Evolutionary conservation across 2,113 vertebrate species (phyloP).

Genomic region (Perognathus longimembris): DNA sequence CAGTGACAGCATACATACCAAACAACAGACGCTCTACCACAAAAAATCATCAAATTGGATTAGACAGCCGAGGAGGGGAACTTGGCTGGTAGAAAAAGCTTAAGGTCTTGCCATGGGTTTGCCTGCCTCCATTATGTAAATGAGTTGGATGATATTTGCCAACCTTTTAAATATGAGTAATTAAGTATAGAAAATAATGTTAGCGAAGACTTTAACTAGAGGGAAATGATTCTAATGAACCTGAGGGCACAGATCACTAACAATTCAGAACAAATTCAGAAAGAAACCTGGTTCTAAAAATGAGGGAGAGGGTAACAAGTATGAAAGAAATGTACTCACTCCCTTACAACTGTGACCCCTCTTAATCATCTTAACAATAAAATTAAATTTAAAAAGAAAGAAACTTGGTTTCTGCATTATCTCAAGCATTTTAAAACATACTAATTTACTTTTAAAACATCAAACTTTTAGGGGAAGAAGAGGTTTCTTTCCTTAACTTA

Average conservation of each 20-base stretch:
- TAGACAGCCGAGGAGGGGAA: slow-evolving; percentile 57
- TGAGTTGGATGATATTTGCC: slow-evolving; percentile 60
- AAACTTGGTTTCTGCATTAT: slow-evolving; percentile 13
- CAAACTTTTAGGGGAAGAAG: too few species aligned
- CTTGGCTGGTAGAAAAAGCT: slow-evolving; percentile 47
- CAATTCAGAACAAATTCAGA: slow-evolving; percentile 14
- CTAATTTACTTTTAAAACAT: neutral
- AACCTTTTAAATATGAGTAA: slow-evolving; percentile 76
- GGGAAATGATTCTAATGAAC: slow-evolving; percentile 4
- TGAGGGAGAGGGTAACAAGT: too few species aligned
- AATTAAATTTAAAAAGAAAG: too few species aligned
- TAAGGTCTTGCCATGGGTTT: slow-evolving; percentile 24
- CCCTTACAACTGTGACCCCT: too few species aligned
- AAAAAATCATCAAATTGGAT: slow-evolving; percentile 75
- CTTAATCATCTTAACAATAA: too few species aligned
- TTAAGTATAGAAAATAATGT: slow-evolving; percentile 73
- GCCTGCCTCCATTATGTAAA: slow-evolving; percentile 74
- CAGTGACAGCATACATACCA: slow-evolving; percentile 30
- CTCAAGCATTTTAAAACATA: slow-evolving; percentile 2
- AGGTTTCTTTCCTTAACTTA: neutral
- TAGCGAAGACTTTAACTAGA: slow-evolving; percentile 57
- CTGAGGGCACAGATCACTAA: neutral
- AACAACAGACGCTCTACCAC: slow-evolving; percentile 23
- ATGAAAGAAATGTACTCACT: too few species aligned
- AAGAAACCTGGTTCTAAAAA: slow-evolving; percentile 30